Percentiles rank a stretch among this genome's conserved stretches.
phyloP scores from a whole-genome alignment of 2,113 vertebrate genomes.

The Marcusenius ussheri region DNA sequence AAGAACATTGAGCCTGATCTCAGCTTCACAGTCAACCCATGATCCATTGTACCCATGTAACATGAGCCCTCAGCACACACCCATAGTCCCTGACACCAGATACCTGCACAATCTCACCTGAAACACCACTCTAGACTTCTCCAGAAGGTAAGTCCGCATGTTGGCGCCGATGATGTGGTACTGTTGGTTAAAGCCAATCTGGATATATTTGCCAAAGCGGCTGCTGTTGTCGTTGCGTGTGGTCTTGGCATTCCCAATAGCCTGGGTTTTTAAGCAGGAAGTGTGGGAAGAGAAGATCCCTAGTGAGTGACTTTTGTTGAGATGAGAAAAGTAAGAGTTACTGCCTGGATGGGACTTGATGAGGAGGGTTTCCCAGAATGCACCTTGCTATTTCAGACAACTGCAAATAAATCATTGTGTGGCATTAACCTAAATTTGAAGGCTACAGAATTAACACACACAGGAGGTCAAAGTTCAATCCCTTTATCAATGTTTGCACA shows the following conservation, averaged over 20 bases:
- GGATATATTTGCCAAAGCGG: background rate
- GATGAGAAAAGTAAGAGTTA: background rate
- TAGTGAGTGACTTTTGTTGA: no score
- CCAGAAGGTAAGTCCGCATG: background rate
- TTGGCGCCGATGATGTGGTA: background rate
- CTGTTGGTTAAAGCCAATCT: background rate
- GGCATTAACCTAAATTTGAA: background rate
- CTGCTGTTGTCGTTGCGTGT: background rate
- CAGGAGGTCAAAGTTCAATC: no score
- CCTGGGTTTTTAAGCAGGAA: background rate
- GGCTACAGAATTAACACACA: background rate
- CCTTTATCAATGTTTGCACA: background rate
- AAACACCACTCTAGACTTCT: background rate
- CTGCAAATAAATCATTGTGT: background rate
- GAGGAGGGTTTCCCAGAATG: background rate
- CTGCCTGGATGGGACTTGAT: background rate
- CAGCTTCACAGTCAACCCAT: background rate
- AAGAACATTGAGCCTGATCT: background rate
- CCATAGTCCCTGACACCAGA: background rate
- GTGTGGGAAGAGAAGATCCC: background rate
- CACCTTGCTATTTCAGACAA: background rate
- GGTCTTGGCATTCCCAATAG: background rate
- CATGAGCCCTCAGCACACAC: background rate
- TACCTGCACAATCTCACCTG: background rate
- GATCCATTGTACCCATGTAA: background rate